phyloP scores from a whole-genome alignment of 2,113 vertebrate species.

The Caretta caretta region DNA sequence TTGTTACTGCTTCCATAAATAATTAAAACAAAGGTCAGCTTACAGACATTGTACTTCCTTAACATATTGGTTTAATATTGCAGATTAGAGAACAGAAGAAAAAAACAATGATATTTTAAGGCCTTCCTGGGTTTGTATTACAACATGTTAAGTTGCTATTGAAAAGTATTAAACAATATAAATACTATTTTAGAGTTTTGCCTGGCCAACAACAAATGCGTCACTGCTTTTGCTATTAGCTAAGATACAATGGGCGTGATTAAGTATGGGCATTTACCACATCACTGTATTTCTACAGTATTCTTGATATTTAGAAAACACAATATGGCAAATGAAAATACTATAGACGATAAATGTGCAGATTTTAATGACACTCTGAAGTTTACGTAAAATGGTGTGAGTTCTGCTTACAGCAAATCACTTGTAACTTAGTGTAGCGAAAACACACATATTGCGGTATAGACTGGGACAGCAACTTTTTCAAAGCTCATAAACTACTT shows the following conservation, averaged over 20 bases:
- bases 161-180: background rate
- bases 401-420: background rate
- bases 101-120: background rate
- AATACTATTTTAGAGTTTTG: background rate
- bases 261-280: fast-evolving
- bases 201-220: background rate
- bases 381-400: background rate
- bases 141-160: background rate
- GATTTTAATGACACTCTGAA: background rate
- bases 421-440: background rate
- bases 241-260: background rate
- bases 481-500: constrained; percentile 86
- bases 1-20: background rate
- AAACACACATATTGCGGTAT: background rate
- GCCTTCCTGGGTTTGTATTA: background rate
- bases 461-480: constrained; percentile 82
- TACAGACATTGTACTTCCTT: background rate
- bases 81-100: background rate
- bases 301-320: background rate
- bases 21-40: background rate
- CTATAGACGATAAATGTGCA: background rate
- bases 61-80: background rate
- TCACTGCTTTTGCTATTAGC: fast-evolving
- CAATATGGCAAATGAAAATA: background rate
- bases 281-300: background rate